Base-by-base conservation (phyloP, 2,888 invertebrate species). In the Drosophila kanekoi region DNA sequence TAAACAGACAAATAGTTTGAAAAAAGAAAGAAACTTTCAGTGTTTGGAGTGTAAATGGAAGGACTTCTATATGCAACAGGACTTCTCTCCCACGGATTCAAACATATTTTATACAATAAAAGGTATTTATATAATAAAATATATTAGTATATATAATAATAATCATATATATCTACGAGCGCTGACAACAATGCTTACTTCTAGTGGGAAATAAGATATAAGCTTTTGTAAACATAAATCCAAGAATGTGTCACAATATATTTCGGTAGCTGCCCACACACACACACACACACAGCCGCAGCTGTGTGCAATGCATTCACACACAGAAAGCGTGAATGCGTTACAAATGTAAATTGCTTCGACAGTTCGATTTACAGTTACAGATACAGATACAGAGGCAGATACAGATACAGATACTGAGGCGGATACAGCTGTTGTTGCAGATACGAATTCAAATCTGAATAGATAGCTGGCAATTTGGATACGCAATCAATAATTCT, bases 401-500 rank as follows among this genome's bases (percentile, higher is more conserved):
- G 32, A 49, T 32, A 0, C 32, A 33, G 49, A 44, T 18, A 38
- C 32, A 44, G 51, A 18, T n/a, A 40, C 63, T 16, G 14, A 8
- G 16, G 14, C 23, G 4, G 35, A 16, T 37, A 16, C 56, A 48
- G 56, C 20, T 47, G 28, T 28, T 35, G 65, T 16, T 52, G 28
- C 10, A 41, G 28, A 35, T 58, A 14, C 18, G 45, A 49, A 53
- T 57, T 28, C 44, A 16, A 40, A 53, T 75, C 48, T 63, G 67
- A 72, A 77, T 48, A 66, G 77, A 72, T 77, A 72, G 67, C 77
- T 66, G 67, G 59, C 62, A 77, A 67, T 77, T 75, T 75, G 72
- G 74, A 53, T 75, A 67, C 75, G 85, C 90, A 81, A 86, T 86
- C 90, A 86, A 89, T 89, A 86, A 89, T 89, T 89, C 89, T 66